phyloP scores from a whole-genome alignment of 2,113 vertebrate genomes.

The Orthochromis malagaraziensis region DNA sequence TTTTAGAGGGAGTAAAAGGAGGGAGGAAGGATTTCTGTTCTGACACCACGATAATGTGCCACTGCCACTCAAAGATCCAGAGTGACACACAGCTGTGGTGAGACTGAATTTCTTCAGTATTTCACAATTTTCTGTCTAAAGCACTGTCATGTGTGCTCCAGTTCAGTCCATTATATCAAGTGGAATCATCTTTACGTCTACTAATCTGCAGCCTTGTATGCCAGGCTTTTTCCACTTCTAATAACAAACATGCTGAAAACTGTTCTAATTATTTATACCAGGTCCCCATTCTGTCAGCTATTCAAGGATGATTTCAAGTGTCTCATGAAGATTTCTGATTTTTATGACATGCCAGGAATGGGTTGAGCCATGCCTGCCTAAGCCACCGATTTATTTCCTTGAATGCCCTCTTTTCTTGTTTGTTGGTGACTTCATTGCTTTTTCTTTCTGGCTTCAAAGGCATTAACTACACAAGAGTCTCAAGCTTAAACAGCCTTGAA shows the following conservation, averaged over 20 bases:
- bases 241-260: slow-evolving; percentile 55
- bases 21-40: slow-evolving; percentile 28
- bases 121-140: slow-evolving; percentile 30
- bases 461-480: background rate
- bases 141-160: slow-evolving; percentile 50
- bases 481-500: background rate
- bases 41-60: slow-evolving; percentile 42
- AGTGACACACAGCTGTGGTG: slow-evolving; percentile 49
- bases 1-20: slow-evolving; percentile 31
- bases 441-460: slow-evolving; percentile 17
- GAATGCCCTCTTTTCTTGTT: slow-evolving; percentile 28
- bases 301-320: slow-evolving; percentile 48
- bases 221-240: slow-evolving; percentile 30
- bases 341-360: slow-evolving; percentile 43
- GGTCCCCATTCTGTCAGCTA: slow-evolving; percentile 62
- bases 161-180: slow-evolving; percentile 55
- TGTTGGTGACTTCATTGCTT: slow-evolving; percentile 30
- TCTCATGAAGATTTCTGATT: slow-evolving; percentile 52
- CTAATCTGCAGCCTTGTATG: slow-evolving; percentile 45
- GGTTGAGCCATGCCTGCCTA: slow-evolving; percentile 26
- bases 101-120: slow-evolving; percentile 18
- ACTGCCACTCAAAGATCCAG: slow-evolving; percentile 54
- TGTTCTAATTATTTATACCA: slow-evolving; percentile 60
- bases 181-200: slow-evolving; percentile 48
- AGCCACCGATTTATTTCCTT: slow-evolving; percentile 36